phyloP scores from a whole-genome alignment of 2,797 vertebrate species.

The Bradypodion ventrale region DNA sequence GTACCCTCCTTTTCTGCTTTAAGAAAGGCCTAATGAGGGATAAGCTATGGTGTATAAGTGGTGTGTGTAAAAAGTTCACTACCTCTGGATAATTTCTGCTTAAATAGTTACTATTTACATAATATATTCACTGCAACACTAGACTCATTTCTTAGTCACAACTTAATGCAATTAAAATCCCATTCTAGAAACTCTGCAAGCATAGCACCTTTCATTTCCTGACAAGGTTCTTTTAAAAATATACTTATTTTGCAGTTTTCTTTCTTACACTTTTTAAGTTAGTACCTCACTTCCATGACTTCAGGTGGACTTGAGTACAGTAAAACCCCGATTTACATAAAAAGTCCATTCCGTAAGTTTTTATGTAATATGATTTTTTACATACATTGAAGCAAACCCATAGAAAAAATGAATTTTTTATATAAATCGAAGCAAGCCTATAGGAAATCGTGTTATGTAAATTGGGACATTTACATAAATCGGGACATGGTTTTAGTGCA shows the following conservation, averaged over 20 bases:
- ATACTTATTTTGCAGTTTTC: constrained; percentile 77
- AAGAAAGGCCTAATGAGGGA: constrained; percentile 28
- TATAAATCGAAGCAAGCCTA: too few relatives aligned
- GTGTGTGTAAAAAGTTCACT: constrained; percentile 44
- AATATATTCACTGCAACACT: constrained; percentile 77
- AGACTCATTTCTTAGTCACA: constrained; percentile 79
- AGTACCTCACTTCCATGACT: neutral
- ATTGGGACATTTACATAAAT: too few relatives aligned
- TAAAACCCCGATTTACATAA: too few relatives aligned
- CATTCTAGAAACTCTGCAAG: constrained; percentile 76
- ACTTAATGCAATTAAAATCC: constrained; percentile 82
- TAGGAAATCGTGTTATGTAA: neutral
- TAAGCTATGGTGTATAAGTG: constrained; percentile 40
- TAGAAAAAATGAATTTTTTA: too few relatives aligned
- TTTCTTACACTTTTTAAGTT: constrained; percentile 65
- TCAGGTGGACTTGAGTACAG: neutral
- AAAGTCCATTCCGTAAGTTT: too few relatives aligned
- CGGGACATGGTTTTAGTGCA: too few relatives aligned
- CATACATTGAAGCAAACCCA: too few relatives aligned
- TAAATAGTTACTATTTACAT: constrained; percentile 78
- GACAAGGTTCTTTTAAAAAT: constrained; percentile 75
- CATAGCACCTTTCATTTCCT: constrained; percentile 77
- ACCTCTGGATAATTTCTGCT: constrained; percentile 70
- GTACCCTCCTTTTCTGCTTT: constrained; percentile 17
- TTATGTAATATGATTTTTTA: too few relatives aligned